Evolutionary conservation across 1,140 invertebrate species (phyloP), one percentile per base, ranked within the genome.

Genomic region (Drosophila busckii): DNA sequence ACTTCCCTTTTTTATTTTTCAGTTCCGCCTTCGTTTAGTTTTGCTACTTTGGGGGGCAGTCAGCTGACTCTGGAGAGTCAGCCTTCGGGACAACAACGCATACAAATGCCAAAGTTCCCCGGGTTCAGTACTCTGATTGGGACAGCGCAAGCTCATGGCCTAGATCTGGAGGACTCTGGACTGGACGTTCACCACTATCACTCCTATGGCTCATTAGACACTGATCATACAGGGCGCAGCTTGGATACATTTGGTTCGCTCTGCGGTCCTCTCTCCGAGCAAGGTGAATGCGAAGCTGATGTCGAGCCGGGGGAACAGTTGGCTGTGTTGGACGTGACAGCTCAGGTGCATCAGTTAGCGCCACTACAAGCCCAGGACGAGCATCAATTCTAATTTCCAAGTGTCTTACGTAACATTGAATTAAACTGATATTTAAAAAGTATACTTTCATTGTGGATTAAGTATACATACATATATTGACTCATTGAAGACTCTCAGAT

Each of bases 21-120:
- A 86, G 84, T 86, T 10, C 84, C 84, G n/a, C 84, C 84, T 3
- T 86, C 84, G 0, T 86, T 86, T 28, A 86, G 84, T 37, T 86
- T 76, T 35, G 84, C 84, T 6, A 86, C 84, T 1, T 35, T 85
- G 50, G 71, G 44, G 9, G 78, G 84, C 38, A 86, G 84, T 25
- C 78, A 84, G 28, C 73, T 62, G 40, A 84, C 73, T 0, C 35
- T 86, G 15, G 78, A 63, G 35, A 76, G 64, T 12, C 59, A 66
- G 19, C 48, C 45, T 0, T 65, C 54, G 9, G 37, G 45, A 0
- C 29, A 62, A 5, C 66, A 60, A 1, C 70, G 68, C 7, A 80
- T 86, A 16, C 64, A 85, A 3, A 20, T 86, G 44, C 84, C 84
- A 1, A 84, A 76, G 17, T 86, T 86, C 45, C 84, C 84, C 0